Percentiles rank a stretch among this genome's conserved stretches.
Evolutionary conservation across 2,888 invertebrate genomes (phyloP).

Genomic region (Pristionchus exspectatus): DNA sequence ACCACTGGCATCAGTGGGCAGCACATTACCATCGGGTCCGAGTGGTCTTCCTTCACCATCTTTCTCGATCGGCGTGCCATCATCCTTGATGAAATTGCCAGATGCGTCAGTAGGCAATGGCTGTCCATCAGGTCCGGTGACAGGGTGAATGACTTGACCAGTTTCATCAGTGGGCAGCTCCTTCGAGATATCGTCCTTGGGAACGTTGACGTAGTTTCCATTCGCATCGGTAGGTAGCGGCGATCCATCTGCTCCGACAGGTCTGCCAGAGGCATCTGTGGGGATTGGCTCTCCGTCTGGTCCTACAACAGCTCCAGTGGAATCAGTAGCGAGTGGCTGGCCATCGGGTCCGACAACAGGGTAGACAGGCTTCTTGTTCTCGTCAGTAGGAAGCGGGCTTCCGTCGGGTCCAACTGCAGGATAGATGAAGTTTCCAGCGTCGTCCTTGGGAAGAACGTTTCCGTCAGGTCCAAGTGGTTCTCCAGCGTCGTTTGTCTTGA

Average conservation of each 20-base stretch:
- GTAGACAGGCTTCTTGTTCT: no score
- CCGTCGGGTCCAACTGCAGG: no score
- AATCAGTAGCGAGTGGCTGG: no score
- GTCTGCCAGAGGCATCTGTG: no score
- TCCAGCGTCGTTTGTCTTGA: slow-evolving; percentile 50
- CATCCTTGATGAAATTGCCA: slow-evolving; percentile 64
- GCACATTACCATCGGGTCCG: no score
- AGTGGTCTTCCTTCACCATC: slow-evolving; percentile 60
- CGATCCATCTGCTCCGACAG: no score
- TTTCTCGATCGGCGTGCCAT: slow-evolving; percentile 56
- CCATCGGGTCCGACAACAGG: no score
- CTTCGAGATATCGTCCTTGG: slow-evolving; percentile 56
- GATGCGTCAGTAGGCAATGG: slow-evolving; percentile 62
- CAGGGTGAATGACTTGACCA: slow-evolving; percentile 52
- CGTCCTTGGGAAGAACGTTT: slow-evolving; percentile 64
- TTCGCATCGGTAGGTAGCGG: no score
- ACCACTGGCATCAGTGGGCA: no score
- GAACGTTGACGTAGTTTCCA: slow-evolving; percentile 55
- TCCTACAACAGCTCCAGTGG: no score
- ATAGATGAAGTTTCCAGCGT: slow-evolving; percentile 57
- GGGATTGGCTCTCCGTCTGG: no score
- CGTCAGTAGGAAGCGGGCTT: no score
- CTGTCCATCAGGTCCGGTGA: slow-evolving; percentile 59
- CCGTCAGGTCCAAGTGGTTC: slow-evolving; percentile 62
- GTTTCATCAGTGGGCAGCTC: slow-evolving; percentile 53